These are phyloP conservation scores for Styela plicata DNA, from an alignment of 23 tunicate genomes.

Conservation along the genomic window DNA sequence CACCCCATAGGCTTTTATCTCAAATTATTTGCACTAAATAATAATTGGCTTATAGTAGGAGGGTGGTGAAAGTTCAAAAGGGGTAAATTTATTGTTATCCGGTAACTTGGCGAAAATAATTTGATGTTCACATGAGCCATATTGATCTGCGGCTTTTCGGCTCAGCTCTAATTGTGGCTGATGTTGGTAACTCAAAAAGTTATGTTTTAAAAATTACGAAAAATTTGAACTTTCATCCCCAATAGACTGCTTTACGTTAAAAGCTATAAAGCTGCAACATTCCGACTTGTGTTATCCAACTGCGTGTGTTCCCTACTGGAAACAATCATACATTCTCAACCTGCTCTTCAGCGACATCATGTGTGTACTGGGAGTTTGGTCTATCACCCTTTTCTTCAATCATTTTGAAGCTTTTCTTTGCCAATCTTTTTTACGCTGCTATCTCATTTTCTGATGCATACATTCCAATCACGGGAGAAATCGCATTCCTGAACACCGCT, in stretches of 20 bases:
- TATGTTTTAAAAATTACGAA: no score
- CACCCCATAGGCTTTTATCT: neutral
- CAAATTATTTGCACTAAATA: neutral
- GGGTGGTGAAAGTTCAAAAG: no score
- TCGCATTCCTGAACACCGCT: no score
- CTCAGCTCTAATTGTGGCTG: no score
- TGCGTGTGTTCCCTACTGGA: neutral
- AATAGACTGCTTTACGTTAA: neutral
- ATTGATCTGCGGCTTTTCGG: no score
- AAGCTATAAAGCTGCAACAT: neutral
- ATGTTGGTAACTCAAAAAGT: no score
- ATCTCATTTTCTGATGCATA: neutral
- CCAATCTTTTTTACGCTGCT: neutral
- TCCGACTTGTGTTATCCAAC: neutral
- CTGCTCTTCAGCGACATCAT: neutral
- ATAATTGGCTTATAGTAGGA: no score
- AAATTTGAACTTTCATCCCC: no score
- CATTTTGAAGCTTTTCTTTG: neutral
- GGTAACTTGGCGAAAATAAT: no score
- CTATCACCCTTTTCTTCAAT: neutral
- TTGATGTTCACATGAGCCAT: no score
- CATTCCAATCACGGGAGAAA: no score
- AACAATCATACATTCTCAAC: neutral
- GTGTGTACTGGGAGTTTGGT: neutral
- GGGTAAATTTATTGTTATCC: no score